Evolutionary conservation across 2,797 vertebrate genomes (phyloP).

Genomic region (Synanceia verrucosa): DNA sequence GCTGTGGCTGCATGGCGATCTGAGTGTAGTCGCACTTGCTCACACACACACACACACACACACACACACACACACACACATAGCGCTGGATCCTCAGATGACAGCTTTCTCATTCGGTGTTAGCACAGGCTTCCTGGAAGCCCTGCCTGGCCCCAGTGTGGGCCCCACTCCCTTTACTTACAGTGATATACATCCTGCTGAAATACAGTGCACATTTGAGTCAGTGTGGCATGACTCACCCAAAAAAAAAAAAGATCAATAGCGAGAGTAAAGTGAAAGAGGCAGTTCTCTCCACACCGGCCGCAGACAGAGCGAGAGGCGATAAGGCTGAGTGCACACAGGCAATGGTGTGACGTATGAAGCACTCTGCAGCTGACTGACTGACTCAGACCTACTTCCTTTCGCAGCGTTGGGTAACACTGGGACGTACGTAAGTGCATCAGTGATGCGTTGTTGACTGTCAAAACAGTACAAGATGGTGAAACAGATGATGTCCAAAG

Average conservation of each 20-base stretch:
- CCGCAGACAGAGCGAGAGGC: slow-evolving; percentile 39
- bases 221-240: slow-evolving; percentile 72
- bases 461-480: slow-evolving; percentile 54
- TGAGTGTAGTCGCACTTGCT: no score
- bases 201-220: slow-evolving; percentile 55
- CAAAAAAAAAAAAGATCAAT: slow-evolving; percentile 68
- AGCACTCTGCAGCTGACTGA: slow-evolving; percentile 68
- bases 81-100: slow-evolving; percentile 70
- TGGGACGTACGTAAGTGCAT: slow-evolving; percentile 49
- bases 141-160: slow-evolving; percentile 4
- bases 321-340: slow-evolving; percentile 61
- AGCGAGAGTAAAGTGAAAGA: slow-evolving; percentile 53
- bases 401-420: slow-evolving; percentile 59
- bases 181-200: slow-evolving; percentile 15
- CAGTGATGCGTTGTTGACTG: slow-evolving; percentile 25
- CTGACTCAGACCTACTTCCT: slow-evolving; percentile 74
- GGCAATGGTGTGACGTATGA: slow-evolving; percentile 70
- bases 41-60: slow-evolving; percentile 9
- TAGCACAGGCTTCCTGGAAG: slow-evolving; percentile 76
- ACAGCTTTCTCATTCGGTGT: slow-evolving; percentile 55
- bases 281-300: neutral
- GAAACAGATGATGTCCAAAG: slow-evolving; percentile 17
- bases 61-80: slow-evolving; percentile 64
- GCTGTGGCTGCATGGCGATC: no score
- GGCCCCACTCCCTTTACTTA: slow-evolving; percentile 23